A percentile compares a stretch with the other conserved stretches of the same genome.
phyloP scores from a whole-genome alignment of 2,888 invertebrate species.

The Euclidia mi region DNA sequence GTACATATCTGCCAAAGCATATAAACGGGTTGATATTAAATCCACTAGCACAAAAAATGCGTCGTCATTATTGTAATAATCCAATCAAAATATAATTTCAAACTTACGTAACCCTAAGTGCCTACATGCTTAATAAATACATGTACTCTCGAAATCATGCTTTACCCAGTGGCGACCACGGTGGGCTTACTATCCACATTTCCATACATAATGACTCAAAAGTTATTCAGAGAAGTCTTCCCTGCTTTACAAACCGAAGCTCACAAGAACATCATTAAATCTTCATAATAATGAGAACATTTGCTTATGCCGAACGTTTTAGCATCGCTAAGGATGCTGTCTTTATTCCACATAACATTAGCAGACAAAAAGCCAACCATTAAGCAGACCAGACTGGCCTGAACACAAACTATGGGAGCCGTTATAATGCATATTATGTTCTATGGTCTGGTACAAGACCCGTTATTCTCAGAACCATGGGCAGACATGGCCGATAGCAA shows the following conservation, averaged over 20 bases:
- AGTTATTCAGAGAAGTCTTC: too few species aligned
- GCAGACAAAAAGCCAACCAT: constrained; percentile 30
- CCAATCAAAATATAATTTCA: too few species aligned
- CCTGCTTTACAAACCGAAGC: neutral
- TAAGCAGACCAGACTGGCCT: constrained; percentile 25
- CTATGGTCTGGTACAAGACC: constrained; percentile 39
- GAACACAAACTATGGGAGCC: constrained; percentile 32
- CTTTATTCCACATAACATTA: constrained; percentile 19
- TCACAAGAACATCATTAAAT: neutral
- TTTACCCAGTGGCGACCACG: too few species aligned
- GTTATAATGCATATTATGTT: constrained; percentile 56
- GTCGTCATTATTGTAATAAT: too few species aligned
- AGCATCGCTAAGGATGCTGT: neutral
- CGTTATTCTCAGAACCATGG: constrained; percentile 56
- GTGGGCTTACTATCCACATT: too few species aligned
- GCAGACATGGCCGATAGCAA: constrained; percentile 42
- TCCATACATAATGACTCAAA: too few species aligned
- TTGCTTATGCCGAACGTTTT: neutral
- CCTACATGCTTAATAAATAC: too few species aligned
- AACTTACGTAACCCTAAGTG: too few species aligned
- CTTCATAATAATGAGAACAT: neutral
- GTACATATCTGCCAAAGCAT: too few species aligned
- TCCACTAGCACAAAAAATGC: too few species aligned
- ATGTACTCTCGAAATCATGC: too few species aligned
- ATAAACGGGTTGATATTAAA: too few species aligned